A percentile compares a stretch with the other conserved stretches of the same genome.
Conservation (phyloP, 2,888 invertebrate species). For the Tipula vernalis region DNA sequence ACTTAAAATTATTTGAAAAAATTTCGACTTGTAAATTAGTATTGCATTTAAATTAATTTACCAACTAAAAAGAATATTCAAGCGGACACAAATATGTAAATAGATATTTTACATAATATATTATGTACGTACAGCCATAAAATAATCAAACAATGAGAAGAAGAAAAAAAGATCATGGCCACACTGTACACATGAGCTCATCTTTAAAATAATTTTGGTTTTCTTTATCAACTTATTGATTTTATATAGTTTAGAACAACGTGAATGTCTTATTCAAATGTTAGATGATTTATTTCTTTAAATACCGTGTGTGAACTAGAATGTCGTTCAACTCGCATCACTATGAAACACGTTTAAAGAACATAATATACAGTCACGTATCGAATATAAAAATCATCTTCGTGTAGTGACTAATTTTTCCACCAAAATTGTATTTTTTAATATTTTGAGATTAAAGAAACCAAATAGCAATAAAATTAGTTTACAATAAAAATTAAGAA, state of each 20-base stretch:
- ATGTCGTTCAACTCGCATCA: background rate
- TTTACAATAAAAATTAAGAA: background rate
- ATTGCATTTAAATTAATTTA: background rate
- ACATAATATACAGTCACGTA: no score
- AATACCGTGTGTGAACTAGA: background rate
- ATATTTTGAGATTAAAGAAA: no score
- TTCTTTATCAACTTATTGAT: background rate
- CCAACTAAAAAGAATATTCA: no score
- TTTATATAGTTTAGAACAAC: background rate
- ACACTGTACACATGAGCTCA: background rate
- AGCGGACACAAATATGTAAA: no score
- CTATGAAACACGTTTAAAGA: background rate
- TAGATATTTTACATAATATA: no score
- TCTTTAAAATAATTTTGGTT: background rate
- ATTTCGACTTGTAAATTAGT: background rate
- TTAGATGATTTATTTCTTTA: background rate
- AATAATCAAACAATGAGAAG: background rate
- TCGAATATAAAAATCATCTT: no score
- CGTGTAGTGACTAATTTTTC: no score
- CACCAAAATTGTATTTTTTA: no score
- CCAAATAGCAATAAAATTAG: no score
- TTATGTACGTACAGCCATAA: background rate
- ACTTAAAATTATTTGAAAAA: background rate
- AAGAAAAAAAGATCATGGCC: background rate
- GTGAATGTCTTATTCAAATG: background rate